Conservation (phyloP, 2,797 vertebrate species). For the Phrynocephalus guinanensis region DNA sequence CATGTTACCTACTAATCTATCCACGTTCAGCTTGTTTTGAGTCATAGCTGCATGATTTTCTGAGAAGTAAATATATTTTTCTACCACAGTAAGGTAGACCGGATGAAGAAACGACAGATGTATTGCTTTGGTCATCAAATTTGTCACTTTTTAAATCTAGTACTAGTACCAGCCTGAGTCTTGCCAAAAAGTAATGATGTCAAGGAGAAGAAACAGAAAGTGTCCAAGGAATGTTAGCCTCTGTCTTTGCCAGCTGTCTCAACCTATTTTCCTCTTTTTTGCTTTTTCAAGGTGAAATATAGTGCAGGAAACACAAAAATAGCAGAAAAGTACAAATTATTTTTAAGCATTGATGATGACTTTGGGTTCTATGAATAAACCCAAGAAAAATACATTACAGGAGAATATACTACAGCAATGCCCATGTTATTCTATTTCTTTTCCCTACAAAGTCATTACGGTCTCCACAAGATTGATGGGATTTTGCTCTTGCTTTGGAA, state of each 20-base stretch:
- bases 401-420: too few relatives aligned
- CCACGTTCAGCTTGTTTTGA: slow-evolving; percentile 49
- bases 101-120: background rate
- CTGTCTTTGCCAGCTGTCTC: background rate
- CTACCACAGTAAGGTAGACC: slow-evolving; percentile 25
- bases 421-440: too few relatives aligned
- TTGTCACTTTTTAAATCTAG: background rate
- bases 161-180: background rate
- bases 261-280: accelerated
- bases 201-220: slow-evolving; percentile 1
- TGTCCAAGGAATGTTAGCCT: background rate
- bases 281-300: accelerated
- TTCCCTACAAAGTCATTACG: too few relatives aligned
- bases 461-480: too few relatives aligned
- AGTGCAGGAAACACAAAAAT: background rate
- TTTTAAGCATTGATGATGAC: background rate
- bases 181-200: background rate
- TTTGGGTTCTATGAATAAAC: background rate
- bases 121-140: slow-evolving; percentile 2
- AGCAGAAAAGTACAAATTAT: background rate
- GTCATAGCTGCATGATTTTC: slow-evolving; percentile 62
- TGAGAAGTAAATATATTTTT: slow-evolving; percentile 60
- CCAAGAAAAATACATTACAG: background rate
- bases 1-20: slow-evolving; percentile 33
- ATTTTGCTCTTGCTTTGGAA: too few relatives aligned